Evolutionary conservation across 2,888 invertebrate species (phyloP), one percentile per base, ranked within the genome.

Genomic region (Rhorus exstirpatorius): DNA sequence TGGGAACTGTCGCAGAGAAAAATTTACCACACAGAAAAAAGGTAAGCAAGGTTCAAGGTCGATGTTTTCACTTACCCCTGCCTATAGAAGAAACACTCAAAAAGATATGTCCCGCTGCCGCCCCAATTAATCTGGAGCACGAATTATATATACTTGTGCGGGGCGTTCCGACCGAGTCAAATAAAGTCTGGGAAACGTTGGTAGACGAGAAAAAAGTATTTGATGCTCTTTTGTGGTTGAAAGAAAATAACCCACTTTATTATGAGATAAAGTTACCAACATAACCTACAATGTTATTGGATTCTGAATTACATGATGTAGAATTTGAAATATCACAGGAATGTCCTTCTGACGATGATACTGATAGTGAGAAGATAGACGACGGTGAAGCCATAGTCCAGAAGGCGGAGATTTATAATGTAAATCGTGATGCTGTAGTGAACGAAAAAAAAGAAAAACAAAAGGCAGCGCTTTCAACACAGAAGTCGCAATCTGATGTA

Each of bases 201-300:
- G 90, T 90, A 0, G 82, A 89, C 76, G 72, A 90, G 4, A 84
- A 85, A 74, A 89, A 91, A 72, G 85, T 90, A 1, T 88, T 85
- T 67, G 38, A 83, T 19, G 86, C 88, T n/a, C 82, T 90, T 63
- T 8, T 63, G 74, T 88, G 84, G 76, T 82, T 90, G n/a, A 89
- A 90, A 86, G 21, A n/a, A 19, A 84, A 84, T 67, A 89, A 90
- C 84, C 79, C 70, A 4, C 77, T 86, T 6, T 91, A 89, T 71
- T 21, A 44, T 53, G 58, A 88, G 31, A 90, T 90, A 41, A 26
- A 81, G 35, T 53, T 90, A 72, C 88, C 88, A 19, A 8, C 81
- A 41, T 24, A 55, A 8, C 12, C 63, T 6, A 55, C 51, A 21
- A 41, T 76, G 49, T 77, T 88, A 53, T 65, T 85, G n/a, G 65